A percentile compares a stretch with the other conserved stretches of the same genome.
phyloP scores from a whole-genome alignment of 2,113 vertebrate genomes.

The Notiomystis cincta region DNA sequence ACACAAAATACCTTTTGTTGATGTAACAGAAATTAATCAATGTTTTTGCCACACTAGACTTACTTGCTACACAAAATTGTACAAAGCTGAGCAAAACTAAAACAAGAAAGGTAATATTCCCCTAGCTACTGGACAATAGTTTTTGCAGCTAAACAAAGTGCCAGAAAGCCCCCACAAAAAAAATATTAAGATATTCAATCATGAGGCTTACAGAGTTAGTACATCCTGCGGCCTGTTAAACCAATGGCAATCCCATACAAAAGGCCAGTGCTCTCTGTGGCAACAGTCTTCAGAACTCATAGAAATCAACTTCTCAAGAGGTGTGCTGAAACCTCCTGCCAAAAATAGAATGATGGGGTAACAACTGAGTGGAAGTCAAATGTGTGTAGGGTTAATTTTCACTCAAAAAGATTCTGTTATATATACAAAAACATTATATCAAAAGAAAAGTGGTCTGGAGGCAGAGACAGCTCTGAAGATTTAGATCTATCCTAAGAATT shows the following conservation, averaged over 20 bases:
- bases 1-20: background rate
- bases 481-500: background rate
- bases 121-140: background rate
- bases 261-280: background rate
- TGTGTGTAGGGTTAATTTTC: background rate
- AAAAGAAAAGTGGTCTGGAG: background rate
- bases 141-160: background rate
- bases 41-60: background rate
- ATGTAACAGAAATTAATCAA: background rate
- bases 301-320: background rate
- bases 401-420: background rate
- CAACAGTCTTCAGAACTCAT: background rate
- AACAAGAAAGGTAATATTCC: background rate
- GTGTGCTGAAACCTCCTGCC: background rate
- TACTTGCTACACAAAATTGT: background rate
- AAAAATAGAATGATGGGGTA: rapidly evolving
- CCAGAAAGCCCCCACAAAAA: background rate
- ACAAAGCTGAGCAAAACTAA: background rate
- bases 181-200: background rate
- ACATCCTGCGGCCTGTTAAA: background rate
- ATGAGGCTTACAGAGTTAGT: background rate
- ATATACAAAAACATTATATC: background rate
- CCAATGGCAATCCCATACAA: background rate
- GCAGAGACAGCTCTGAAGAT: background rate
- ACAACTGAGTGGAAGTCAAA: background rate